A percentile compares a stretch with the other conserved stretches of the same genome.
These are phyloP conservation scores for Loxodonta africana DNA, from an alignment of 2,113 vertebrate genomes.

Conservation along the genomic window DNA sequence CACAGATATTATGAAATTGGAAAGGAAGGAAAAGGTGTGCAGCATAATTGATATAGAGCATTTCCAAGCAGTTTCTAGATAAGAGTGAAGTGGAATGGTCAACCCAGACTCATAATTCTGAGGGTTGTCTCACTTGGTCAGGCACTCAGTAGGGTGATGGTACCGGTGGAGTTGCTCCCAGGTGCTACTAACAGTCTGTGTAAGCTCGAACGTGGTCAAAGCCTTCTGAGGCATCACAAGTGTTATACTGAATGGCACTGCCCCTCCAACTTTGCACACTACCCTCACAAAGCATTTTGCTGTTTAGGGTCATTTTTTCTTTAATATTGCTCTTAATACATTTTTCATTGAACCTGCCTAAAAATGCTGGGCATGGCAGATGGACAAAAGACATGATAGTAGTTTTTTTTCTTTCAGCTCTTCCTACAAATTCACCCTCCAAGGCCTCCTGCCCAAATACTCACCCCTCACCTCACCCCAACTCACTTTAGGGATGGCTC, in stretches of 20 bases:
- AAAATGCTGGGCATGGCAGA: not conserved
- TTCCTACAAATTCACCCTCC: not conserved
- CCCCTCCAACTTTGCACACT: not conserved
- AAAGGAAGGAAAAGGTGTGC: not conserved
- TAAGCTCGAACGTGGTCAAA: not conserved
- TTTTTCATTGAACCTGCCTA: not conserved
- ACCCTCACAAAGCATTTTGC: not conserved
- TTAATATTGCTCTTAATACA: not conserved
- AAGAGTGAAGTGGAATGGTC: not conserved
- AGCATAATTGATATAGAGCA: not conserved
- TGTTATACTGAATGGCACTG: fast-evolving
- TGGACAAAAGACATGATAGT: not conserved
- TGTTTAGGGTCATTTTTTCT: not conserved
- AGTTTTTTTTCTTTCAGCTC: not conserved
- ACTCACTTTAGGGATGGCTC: not conserved
- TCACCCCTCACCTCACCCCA: not conserved
- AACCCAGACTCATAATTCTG: not conserved
- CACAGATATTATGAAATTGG: not conserved
- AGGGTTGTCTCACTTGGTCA: not conserved
- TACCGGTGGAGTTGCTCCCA: not conserved
- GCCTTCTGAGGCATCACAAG: not conserved
- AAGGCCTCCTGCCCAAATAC: not conserved
- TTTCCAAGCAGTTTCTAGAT: not conserved
- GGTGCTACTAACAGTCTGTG: not conserved
- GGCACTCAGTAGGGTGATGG: not conserved